Base-by-base conservation (phyloP, 2,797 vertebrate genomes). In the Nannoperca australis region DNA sequence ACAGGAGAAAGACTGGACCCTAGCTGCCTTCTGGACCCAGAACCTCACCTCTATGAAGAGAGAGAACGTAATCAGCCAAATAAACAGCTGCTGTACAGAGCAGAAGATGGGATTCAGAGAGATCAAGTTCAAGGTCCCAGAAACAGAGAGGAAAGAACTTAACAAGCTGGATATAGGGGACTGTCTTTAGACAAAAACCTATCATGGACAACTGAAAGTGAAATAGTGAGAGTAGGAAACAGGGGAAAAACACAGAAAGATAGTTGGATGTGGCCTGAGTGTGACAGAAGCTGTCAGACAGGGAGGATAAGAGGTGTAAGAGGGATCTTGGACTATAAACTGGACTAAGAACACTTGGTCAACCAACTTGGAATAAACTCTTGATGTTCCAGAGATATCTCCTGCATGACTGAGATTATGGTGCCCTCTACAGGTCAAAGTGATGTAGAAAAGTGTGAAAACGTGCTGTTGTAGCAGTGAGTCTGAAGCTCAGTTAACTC, bases 1-100 rank as follows among this genome's bases (percentile, higher is more conserved):
- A 96, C 93, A 87, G 94, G 91, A 1, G 89, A 95, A 55, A 91
- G 89, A 0, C 40, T 92, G 59, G 85, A 89, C 51, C 56, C 79
- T 3, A 73, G 71, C 51, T 70, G 89, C 51, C 79, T 88, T 40
- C 73, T 83, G n/a, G 76, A 90, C 55, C 50, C 81, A 54, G 84
- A 72, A 38, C 62, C 59, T 55, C 73, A 42, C 30, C 60, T 80
- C 50, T n/a, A 34, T 38, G 56, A 83, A 60, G 60, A 50, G 18
- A 61, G 7, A 56, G 56, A 54, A 11, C 12, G 15, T 32, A 55
- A 67, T 34, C 54, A 9, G 70, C 3, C 40, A 32, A 14, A 45
- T 2, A 54, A 64, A 60, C 30, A 36, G 44, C 36, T 38, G 6
- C 32, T 34, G 9, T 42, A 27, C 14, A 51, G 32, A 53, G 32